Evolutionary conservation across 92 coral and sea anemone genomes (phyloP), one percentile per base, ranked within the genome.

Genomic region (Desmophyllum pertusum): DNA sequence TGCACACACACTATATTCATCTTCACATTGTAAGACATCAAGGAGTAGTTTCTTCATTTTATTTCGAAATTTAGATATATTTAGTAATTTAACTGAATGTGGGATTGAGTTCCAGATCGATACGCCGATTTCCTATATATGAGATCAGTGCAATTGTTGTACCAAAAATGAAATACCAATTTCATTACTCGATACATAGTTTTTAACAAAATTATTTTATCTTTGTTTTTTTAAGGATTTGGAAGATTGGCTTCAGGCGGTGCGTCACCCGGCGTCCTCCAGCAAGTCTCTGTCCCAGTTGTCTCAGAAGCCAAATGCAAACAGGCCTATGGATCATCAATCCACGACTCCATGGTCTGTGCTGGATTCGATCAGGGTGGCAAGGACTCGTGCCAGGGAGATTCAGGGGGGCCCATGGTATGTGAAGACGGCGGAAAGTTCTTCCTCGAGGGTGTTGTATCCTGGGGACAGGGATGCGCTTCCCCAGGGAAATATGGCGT

Each of bases 271-370:
- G 48, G 52, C 5, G 70, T 51, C 40, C 86, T 94, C 43, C 88
- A 76, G 93, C 95, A 92, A 21, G 95, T 90, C 38, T 25, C 80
- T 3, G 95, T 94, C 1, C 98, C 98, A 9, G 30, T 94, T 33
- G 94, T 92, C 23, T 53, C 79, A 33, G 75, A 88, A n/a, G 52
- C 79, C 13, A 66, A 46, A 18, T 94, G 98, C 67, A 83, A 36
- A 77, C 45, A 77, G 35, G 80, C 95, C 11, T 83, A 87, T 62
- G 86, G 88, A 4, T 75, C 84, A 5, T 27, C 65, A 4, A 90
- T 94, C 82, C 88, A 93, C 46, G 88, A 84, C 73, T 83, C 95
- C 63, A 94, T 94, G 98, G 78, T 94, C 71, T 94, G 98, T 57
- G 95, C 93, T 19, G 95, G 92, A 27, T 87, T 89, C 18, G 85